phyloP scores from a whole-genome alignment of 1,140 invertebrate genomes.

The Cydia fagiglandana region DNA sequence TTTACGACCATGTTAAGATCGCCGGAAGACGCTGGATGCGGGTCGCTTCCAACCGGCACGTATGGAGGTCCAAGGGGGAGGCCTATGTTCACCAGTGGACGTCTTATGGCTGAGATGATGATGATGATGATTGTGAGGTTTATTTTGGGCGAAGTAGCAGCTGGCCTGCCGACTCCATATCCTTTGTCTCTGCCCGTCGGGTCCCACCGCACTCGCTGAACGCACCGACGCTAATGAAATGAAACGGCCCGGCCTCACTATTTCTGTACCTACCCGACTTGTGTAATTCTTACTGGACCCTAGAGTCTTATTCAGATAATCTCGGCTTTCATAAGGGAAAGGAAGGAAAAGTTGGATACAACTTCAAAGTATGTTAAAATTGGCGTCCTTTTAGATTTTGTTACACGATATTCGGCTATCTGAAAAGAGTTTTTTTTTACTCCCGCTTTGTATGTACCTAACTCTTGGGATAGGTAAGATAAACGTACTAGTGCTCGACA shows the following conservation, averaged over 20 bases:
- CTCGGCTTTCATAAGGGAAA: not conserved
- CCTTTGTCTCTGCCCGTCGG: not conserved
- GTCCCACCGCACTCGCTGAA: conserved; percentile 14
- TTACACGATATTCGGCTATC: not conserved
- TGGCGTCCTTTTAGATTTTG: not conserved
- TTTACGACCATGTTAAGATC: too few relatives aligned
- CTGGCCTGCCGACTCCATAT: not conserved
- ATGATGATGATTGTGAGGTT: too few relatives aligned
- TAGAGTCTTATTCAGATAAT: conserved; percentile 6
- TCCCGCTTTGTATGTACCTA: too few relatives aligned
- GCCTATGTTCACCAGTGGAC: too few relatives aligned
- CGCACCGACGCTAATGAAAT: conserved; percentile 13
- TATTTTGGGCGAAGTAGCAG: too few relatives aligned
- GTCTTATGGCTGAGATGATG: too few relatives aligned
- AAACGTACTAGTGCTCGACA: too few relatives aligned
- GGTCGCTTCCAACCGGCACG: too few relatives aligned
- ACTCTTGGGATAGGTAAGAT: too few relatives aligned
- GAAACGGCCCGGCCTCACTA: conserved; percentile 16
- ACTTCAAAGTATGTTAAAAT: not conserved
- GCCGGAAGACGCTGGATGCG: too few relatives aligned
- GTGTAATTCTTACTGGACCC: not conserved
- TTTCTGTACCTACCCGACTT: not conserved
- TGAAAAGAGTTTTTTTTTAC: not conserved
- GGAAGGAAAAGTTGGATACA: not conserved
- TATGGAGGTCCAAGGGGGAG: too few relatives aligned